Evolutionary conservation across 2,113 vertebrate species (phyloP), one percentile per base, ranked within the genome.

Genomic region (Spea multiplicata): DNA sequence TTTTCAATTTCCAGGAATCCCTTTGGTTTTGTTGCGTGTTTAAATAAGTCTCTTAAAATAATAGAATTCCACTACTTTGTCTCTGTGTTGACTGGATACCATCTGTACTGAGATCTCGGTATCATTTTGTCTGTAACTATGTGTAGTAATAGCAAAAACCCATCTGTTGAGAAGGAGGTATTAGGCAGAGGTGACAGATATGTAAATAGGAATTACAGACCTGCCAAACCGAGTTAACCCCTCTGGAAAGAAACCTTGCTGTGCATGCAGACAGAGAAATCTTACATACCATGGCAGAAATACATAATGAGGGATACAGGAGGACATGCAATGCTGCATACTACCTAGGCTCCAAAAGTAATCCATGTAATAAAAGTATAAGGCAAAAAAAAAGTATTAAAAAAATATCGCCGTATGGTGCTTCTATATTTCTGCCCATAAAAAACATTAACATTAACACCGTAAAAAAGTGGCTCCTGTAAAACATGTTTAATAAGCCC

Each of bases 161-260:
- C 83, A 82, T 83, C 80, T 86, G 84, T 81, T 83, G 81, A 76
- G 82, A 75, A 62, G 68, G 68, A 78, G 53, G 76, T 84, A 83
- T 52, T 86, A 89, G 86, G 75, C 76, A 81, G 82, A 85, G 83
- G 84, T 81, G 76, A 86, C 83, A 83, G 81, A 73, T 67, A 76
- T 87, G 87, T 86, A 85, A 86, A 81, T 86, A 88, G 86, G 80
- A 84, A 84, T 86, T 88, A 87, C 61, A 84, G 66, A 76, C 72
- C 78, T 6, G n/a, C 88, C 84, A 86, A 86, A 86, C 75, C 84
- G 82, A 84, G 83, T 91, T 86, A 87, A 90, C 83, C 76, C 76
- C 49, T 71, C 50, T n/a, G 61, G 48, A 71, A 71, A 71, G 76
- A 71, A 78, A n/a, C 13, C 57, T 14, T 45, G 67, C 59, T 71